Base-by-base conservation (phyloP, 2,113 vertebrate species). In the Dryoscopus gambensis region DNA sequence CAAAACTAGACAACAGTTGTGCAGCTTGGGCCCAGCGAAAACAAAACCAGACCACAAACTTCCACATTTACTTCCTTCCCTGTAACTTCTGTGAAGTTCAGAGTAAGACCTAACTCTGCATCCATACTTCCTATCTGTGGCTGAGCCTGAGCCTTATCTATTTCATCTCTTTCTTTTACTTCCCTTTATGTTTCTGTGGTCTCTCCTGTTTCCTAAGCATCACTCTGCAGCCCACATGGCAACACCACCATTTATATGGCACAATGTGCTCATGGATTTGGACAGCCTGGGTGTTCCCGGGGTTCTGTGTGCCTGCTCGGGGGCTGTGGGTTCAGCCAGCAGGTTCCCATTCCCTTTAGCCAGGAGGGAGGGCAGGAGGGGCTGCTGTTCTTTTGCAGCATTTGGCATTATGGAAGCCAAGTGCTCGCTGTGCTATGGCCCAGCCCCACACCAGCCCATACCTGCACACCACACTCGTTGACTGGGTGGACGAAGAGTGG, bases 391-490 rank as follows among this genome's bases (percentile, higher is more conserved):
- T 62, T 89, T 16, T 53, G 39, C 44, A 46, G 47, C 37, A 46
- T 25, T 37, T 1, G 3, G 27, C 57, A 73, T 13, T n/a, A 19
- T 4, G 35, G 23, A 55, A 81, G 24, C 40, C 7, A 2, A 18
- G 37, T 35, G 42, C 10, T 46, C 65, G n/a, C 64, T 10, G 23
- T 6, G 3, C 76, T n/a, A 21, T 40, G 64, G 28, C 74, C 47
- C 62, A 82, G 42, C 37, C 67, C 40, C 78, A 62, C 21, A 23
- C 1, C 56, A 47, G 0, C 47, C 59, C 90, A 67, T 97, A 99
- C 99, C 91, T 98, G 94, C 28, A 99, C 92, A 0, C 98, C 97
- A 31, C 98, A 99, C 88, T 99, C 99, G 3, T 99, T 99, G 70
- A 95, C 17, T 0, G 99, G 99, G 55, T 97, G 93, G 56, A 99